phyloP scores from a whole-genome alignment of 2,797 vertebrate genomes.

The Harpagifer antarcticus region DNA sequence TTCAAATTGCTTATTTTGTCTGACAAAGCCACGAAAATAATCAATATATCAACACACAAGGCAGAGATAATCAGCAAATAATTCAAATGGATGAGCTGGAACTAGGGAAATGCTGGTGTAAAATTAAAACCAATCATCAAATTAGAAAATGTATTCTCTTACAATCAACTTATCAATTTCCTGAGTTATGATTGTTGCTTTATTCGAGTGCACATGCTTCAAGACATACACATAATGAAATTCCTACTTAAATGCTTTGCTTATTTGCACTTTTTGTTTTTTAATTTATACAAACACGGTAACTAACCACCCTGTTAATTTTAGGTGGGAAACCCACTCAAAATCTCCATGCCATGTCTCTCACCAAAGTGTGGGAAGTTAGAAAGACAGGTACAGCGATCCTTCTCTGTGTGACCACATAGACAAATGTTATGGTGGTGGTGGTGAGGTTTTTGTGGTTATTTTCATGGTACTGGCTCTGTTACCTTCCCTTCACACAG shows the following conservation, averaged over 20 bases:
- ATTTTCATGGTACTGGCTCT: not conserved
- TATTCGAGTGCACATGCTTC: not conserved
- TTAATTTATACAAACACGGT: not conserved
- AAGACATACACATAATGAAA: not conserved
- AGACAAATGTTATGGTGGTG: conserved; percentile 10
- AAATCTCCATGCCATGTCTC: conserved; percentile 67
- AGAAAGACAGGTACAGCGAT: conserved; percentile 68
- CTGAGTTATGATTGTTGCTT: not conserved
- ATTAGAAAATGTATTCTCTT: not conserved
- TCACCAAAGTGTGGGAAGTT: conserved; percentile 59
- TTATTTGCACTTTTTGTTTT: not conserved
- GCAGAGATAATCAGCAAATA: not conserved
- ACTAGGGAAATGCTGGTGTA: not conserved
- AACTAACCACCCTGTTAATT: conserved; percentile 56
- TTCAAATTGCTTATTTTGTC: not conserved
- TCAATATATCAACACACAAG: not conserved
- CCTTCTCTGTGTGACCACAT: conserved; percentile 12
- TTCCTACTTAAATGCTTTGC: not conserved
- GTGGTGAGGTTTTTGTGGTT: not conserved
- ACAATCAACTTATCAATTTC: not conserved
- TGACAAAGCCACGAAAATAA: not conserved
- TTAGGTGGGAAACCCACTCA: conserved; percentile 78
- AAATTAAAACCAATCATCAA: not conserved
- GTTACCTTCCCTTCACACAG: conserved; percentile 54
- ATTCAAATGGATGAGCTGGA: not conserved